These are phyloP conservation scores for Atta texana DNA, from an alignment of 1,140 invertebrate species.

Conservation along the genomic window DNA sequence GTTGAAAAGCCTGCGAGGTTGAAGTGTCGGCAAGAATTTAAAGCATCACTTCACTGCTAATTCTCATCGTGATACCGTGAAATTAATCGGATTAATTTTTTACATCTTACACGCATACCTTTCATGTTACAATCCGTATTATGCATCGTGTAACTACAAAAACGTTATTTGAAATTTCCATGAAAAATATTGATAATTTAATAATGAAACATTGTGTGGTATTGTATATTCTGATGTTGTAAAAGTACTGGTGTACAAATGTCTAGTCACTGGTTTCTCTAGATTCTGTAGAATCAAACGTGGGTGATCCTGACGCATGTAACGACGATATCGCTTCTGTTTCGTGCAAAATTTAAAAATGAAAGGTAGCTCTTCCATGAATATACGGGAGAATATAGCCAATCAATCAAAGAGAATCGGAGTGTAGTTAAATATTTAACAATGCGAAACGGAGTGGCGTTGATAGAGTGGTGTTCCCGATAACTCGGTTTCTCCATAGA, in stretches of 20 bases:
- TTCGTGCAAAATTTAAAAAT: conserved; percentile 53
- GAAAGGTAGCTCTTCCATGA: conserved; percentile 52
- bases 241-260: background rate
- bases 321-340: conserved; percentile 50
- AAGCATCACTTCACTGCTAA: background rate
- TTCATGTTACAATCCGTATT: background rate
- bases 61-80: background rate
- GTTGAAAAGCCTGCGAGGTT: background rate
- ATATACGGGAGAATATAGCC: conserved; percentile 61
- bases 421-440: conserved; percentile 66
- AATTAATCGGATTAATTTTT: background rate
- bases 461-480: conserved; percentile 56
- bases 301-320: conserved; percentile 35
- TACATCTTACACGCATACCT: background rate
- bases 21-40: background rate
- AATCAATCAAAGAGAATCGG: conserved; percentile 63
- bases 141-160: background rate
- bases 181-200: conserved; percentile 18
- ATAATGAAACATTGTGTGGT: background rate
- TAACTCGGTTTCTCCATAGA: conserved; percentile 51
- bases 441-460: conserved; percentile 62
- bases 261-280: conserved; percentile 11
- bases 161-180: background rate
- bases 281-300: conserved; percentile 18
- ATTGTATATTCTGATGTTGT: background rate